Evolutionary conservation across 2,888 invertebrate genomes (phyloP).

Genomic region (Callinectes sapidus): DNA sequence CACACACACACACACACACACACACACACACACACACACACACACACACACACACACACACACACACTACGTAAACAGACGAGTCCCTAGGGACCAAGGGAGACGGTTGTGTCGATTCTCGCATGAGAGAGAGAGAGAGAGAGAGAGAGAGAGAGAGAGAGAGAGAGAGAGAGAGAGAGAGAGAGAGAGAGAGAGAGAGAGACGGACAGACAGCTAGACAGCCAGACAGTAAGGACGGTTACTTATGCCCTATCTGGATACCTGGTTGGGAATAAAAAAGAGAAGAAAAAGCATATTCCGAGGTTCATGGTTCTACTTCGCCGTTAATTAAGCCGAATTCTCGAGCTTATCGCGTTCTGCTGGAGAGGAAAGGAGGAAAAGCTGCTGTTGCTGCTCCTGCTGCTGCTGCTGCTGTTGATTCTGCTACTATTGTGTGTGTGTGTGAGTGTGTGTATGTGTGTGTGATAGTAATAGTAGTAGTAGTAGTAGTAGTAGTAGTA

Average conservation of each 20-base stretch:
- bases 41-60: too few relatives aligned
- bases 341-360: constrained; percentile 17
- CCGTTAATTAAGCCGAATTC: constrained; percentile 15
- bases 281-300: neutral
- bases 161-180: too few relatives aligned
- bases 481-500: neutral
- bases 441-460: constrained; percentile 30
- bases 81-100: neutral
- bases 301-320: constrained; percentile 26
- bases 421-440: neutral
- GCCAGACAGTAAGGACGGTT: neutral
- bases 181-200: neutral
- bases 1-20: neutral
- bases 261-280: neutral
- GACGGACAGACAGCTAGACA: neutral
- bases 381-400: neutral
- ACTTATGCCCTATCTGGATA: neutral
- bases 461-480: neutral
- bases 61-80: neutral
- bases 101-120: neutral
- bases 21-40: neutral
- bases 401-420: too few relatives aligned
- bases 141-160: constrained; percentile 34
- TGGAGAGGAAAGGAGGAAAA: constrained; percentile 18
- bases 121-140: neutral